Percentiles rank a stretch among this genome's conserved stretches.
phyloP scores from a whole-genome alignment of 92 coral and sea anemone species.

The Pocillopora grandis region DNA sequence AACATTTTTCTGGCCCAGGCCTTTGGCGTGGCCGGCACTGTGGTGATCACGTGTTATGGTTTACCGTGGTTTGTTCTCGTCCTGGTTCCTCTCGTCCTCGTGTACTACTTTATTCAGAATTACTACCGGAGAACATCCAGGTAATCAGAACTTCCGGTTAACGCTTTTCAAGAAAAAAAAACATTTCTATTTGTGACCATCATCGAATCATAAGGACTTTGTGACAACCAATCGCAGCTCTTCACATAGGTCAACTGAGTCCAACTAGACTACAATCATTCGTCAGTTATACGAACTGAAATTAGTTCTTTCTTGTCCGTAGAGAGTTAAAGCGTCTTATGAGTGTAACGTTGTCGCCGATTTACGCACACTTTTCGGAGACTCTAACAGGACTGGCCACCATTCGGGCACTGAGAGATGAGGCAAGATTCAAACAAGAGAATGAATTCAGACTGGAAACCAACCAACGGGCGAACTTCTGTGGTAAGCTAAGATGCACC shows the following conservation, averaged over 20 bases:
- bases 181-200: too few relatives aligned
- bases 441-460: slow-evolving; percentile 79
- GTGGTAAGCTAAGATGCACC: slow-evolving; percentile 57
- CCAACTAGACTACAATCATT: too few relatives aligned
- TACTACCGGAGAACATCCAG: slow-evolving; percentile 98
- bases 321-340: slow-evolving; percentile 94
- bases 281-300: neutral
- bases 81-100: slow-evolving; percentile 80
- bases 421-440: slow-evolving; percentile 68
- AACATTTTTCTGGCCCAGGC: slow-evolving; percentile 98
- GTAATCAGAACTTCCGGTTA: slow-evolving; percentile 21
- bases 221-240: too few relatives aligned
- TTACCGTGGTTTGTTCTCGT: slow-evolving; percentile 91
- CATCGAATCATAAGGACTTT: too few relatives aligned
- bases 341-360: slow-evolving; percentile 93
- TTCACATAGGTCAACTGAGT: too few relatives aligned
- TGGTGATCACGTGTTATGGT: slow-evolving; percentile 96
- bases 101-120: slow-evolving; percentile 93
- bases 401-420: slow-evolving; percentile 93
- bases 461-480: slow-evolving; percentile 91
- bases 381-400: slow-evolving; percentile 89
- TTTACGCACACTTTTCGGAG: slow-evolving; percentile 99
- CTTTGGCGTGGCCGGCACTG: slow-evolving; percentile 91
- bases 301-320: neutral
- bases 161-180: neutral